Evolutionary conservation across 2,113 vertebrate genomes (phyloP), one percentile per base, ranked within the genome.

Genomic region (Ceratotherium simum): DNA sequence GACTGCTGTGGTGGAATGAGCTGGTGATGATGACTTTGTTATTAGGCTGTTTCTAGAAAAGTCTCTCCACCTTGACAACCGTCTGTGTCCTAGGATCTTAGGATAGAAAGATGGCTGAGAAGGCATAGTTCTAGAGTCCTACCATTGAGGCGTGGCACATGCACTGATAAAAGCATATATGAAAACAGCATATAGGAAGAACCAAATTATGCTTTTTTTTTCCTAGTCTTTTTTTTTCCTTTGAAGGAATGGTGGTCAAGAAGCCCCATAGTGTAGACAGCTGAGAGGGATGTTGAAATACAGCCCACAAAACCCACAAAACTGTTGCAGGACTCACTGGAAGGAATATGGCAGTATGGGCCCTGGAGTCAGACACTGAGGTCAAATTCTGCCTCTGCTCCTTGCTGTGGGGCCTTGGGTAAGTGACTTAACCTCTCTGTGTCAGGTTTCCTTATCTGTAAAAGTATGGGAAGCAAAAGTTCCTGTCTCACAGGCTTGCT

Each of bases 31-130:
- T 4, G 6, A 25, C 75, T 84, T 27, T 60, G 65, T 42, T 14
- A 65, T 90, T 51, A 42, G 27, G 36, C 12, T 31, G 16, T 42
- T 88, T 93, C 91, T 96, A 58, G 48, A 94, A 97, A 91, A 70
- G 70, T 76, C 70, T 85, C 29, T 62, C 29, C 75, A 51, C 27
- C 14, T 21, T n/a, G 64, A 87, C 21, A 80, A 64, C 10, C 23
- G 70, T 88, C 31, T n/a, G 58, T 29, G 20, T 29, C 54, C n/a
- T 29, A 42, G 14, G 33, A 17, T 69, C 36, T 51, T 27, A 51
- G 36, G 13, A 4, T 17, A n/a, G 60, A 76, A 73, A 67, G 42
- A 27, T 3, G 33, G 70, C 51, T 25, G 60, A 27, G 31, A 90
- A 82, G 58, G 51, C 36, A 9, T 8, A 33, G 29, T 60, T 62